Evolutionary conservation across 2,888 invertebrate genomes (phyloP), one percentile per base, ranked within the genome.

Genomic region (Monochamus alternatus): DNA sequence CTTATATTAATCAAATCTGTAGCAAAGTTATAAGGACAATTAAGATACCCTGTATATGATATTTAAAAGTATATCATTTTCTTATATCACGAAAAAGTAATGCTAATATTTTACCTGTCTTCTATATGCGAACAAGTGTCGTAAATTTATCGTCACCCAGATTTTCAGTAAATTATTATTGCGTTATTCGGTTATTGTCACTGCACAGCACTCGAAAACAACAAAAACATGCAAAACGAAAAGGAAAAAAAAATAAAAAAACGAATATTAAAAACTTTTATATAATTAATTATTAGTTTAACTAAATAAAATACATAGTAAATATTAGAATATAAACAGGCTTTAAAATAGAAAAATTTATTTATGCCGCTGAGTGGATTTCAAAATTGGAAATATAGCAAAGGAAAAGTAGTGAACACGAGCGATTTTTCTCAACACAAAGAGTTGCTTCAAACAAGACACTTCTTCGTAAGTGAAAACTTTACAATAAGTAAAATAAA

Each of bases 261-360:
- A 84, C 80, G 84, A 83, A 81, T 85, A 86, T 85, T 84, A 85
- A 87, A 87, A 84, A 84, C 80, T 79, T 85, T 84, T 86, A 84
- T 87, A 86, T 85, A 85, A 83, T 82, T 78, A 78, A 64, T 77
- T 78, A 83, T 83, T 87, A 85, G 84, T 86, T 85, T 85, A 87
- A 88, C 87, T 87, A 87, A 85, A 87, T 87, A 87, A 87, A 87
- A 87, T 86, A 87, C 86, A 87, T 84, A 84, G 80, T 83, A 84
- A 84, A 83, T 85, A 85, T 86, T 87, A 86, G 86, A 83, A 86
- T 87, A 87, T 87, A 87, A 87, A 88, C 87, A 88, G 84, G 85
- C 85, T 86, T 86, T 85, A 87, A 87, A 85, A 87, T 86, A 86
- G 82, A 85, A 81, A 55, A 55, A 5, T 84, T 85, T 60, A 69